Base-by-base conservation (phyloP, 1,140 invertebrate genomes). In the Nymphalis io region DNA sequence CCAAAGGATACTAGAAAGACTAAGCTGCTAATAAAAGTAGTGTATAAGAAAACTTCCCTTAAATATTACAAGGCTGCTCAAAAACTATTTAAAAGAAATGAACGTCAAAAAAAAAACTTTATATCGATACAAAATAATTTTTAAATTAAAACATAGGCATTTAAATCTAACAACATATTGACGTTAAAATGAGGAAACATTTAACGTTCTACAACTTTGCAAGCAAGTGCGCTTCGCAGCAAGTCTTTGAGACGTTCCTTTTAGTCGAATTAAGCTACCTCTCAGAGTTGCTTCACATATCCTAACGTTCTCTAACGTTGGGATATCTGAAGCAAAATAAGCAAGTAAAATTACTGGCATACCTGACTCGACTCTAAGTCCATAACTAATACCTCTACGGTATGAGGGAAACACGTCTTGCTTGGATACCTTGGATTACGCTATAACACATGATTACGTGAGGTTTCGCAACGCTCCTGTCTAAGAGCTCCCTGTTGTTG, bases 191-290 rank as follows among this genome's bases (percentile, higher is more conserved):
- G 57, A 33, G 62, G 42, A 64, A 64, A 63, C 39, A 62, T 40
- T 51, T 38, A 60, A 33, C 55, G n/a, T 27, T 20, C 16, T 59
- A 67, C 57, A 42, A 21, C 42, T 59, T 27, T 40, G 46, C 40
- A 48, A 53, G 46, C 57, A 48, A 53, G 46, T 51, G 63, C 57
- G 75, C 70, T 75, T 70, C 61, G n/a, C n/a, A n/a, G n/a, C n/a
- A n/a, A n/a, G n/a, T n/a, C 73, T 78, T 78, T 73, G 70, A 77
- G 74, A 70, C 68, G 64, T 75, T 51, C 65, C 70, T 75, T 77
- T 76, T 70, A 73, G 69, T 59, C 69, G 74, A 79, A 79, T 74
- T 74, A 72, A 77, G 72, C 70, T 74, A 61, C 65, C 72, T 73
- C 66, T 63, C 60, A 68, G 33, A 60, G 21, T 51, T 58, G 53